Conservation (phyloP, 2,888 invertebrate species). For the Yponomeuta evonymella region DNA sequence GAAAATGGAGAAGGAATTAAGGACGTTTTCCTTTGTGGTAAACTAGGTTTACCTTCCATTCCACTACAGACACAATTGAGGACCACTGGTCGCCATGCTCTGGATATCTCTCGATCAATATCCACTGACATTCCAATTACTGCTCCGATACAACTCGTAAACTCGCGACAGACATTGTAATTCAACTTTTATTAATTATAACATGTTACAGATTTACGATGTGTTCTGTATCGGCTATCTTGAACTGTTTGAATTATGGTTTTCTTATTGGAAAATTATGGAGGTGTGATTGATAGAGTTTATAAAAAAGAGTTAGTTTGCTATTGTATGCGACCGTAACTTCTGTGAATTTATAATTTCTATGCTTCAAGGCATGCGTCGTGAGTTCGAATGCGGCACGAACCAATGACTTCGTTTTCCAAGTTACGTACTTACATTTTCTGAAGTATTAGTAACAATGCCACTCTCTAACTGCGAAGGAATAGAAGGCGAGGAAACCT, state of each 20-base stretch:
- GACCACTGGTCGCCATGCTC: conserved; percentile 11
- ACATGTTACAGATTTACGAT: conserved; percentile 49
- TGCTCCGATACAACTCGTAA: conserved; percentile 16
- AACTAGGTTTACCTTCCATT: too few species aligned
- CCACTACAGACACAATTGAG: background rate
- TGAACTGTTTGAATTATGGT: conserved; percentile 19
- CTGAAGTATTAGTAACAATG: too few species aligned
- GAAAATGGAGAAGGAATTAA: too few species aligned
- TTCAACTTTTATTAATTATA: conserved; percentile 48
- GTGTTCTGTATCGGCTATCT: conserved; percentile 43
- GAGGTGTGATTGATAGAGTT: background rate
- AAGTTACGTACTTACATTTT: too few species aligned
- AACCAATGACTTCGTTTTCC: too few species aligned
- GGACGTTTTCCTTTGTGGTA: too few species aligned
- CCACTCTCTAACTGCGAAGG: too few species aligned
- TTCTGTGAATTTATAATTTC: too few species aligned
- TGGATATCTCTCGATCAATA: conserved; percentile 20
- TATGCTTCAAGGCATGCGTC: too few species aligned
- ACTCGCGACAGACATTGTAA: conserved; percentile 17
- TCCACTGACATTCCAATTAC: conserved; percentile 24
- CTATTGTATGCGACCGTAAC: too few species aligned
- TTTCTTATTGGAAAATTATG: background rate
- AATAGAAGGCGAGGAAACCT: too few species aligned
- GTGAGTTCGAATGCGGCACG: too few species aligned
- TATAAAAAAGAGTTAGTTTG: background rate